A percentile compares a stretch with the other conserved stretches of the same genome.
Conservation (phyloP, 2,797 vertebrate species). For the Pseudochirops cupreus region DNA sequence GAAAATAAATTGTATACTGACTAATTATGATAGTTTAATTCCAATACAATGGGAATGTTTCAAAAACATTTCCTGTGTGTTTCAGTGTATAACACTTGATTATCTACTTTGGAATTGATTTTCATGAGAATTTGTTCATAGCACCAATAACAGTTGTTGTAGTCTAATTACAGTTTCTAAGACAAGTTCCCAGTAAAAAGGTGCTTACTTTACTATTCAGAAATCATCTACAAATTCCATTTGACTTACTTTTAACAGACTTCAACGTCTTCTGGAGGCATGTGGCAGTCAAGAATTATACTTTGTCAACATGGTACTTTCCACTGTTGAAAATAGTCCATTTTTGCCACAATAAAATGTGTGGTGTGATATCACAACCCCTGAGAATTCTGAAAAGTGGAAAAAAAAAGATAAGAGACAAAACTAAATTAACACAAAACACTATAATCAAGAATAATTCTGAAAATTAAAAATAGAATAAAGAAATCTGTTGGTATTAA, state of each 20-base stretch:
- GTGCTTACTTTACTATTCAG: not conserved
- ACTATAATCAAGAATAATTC: slow-evolving; percentile 1
- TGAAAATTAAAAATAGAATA: not conserved
- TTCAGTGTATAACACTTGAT: not conserved
- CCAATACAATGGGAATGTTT: not conserved
- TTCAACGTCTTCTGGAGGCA: slow-evolving; percentile 69
- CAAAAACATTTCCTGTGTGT: not conserved
- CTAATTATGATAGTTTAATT: not conserved
- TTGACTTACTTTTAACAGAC: slow-evolving; percentile 81
- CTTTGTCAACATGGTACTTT: slow-evolving; percentile 56
- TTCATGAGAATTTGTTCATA: not conserved
- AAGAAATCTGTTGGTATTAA: not conserved
- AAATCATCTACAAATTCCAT: slow-evolving; percentile 27
- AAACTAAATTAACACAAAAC: not conserved
- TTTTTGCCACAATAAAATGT: slow-evolving; percentile 78
- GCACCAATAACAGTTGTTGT: slow-evolving; percentile 30
- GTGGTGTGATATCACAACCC: slow-evolving; percentile 75
- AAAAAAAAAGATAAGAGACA: not conserved
- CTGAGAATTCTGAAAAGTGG: slow-evolving; percentile 81
- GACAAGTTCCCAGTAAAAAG: not conserved
- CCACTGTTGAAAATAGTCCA: slow-evolving; percentile 78
- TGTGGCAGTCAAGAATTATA: slow-evolving; percentile 69
- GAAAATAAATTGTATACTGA: not conserved
- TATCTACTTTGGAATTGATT: not conserved
- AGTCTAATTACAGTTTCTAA: slow-evolving; percentile 10